Base-by-base conservation (phyloP, 2,888 invertebrate species). In the Tridacna gigas region DNA sequence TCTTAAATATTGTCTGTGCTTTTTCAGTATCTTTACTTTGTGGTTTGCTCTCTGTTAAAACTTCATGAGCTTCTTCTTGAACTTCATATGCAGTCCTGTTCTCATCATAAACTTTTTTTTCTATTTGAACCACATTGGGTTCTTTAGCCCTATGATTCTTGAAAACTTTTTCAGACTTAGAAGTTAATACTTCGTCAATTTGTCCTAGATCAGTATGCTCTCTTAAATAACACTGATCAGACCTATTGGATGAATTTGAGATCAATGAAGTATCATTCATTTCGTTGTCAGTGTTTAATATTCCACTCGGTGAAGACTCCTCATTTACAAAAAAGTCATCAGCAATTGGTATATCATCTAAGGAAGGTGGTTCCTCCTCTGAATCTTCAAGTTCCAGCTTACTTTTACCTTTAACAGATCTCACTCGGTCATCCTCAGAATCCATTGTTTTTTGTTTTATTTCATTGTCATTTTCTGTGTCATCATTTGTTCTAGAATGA, bases 331-430 rank as follows among this genome's bases (percentile, higher is more conserved):
- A 22, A 25, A 20, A 63, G 56, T 77, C 80, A 56, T 76, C 82
- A 69, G 79, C 79, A 37, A 67, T 76, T 56, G 85, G 79, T 65
- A 85, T 85, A 20, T 85, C 85, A 82, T 85, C 82, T 9, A 82
- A 26, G n/a, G 74, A 56, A 20, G 85, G 85, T 45, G 82, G 82
- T 45, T 85, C 85, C 25, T 71, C 85, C 45, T 74, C 74, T 28
- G 47, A 12, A 11, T 60, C 47, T 47, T 28, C 74, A 74, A 56
- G 18, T 20, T 20, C 25, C 0, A 28, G 7, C 5, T 73, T 48
- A 13, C 22, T 9, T 4, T 63, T 25, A 20, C 3, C 2, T 56
- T 56, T 20, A 56, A 20, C 2, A 56, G 5, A 56, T 20, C 18
- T 20, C 15, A 56, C 1, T 56, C 3, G 15, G 56, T 15, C 3